phyloP scores from a whole-genome alignment of 2,113 vertebrate genomes.

The Cranoglanis bouderius region DNA sequence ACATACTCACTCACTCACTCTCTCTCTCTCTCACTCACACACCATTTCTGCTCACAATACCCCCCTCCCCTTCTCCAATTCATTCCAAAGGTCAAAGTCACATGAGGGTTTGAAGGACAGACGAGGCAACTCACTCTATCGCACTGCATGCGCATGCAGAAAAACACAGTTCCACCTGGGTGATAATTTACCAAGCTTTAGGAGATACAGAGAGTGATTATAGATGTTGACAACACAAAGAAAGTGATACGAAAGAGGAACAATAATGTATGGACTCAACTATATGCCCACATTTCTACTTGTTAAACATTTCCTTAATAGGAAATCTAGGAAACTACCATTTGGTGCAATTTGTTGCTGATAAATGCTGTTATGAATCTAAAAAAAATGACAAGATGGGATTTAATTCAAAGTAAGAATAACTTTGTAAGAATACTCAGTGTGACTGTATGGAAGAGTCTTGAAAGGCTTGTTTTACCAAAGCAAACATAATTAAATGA shows the following conservation, averaged over 20 bases:
- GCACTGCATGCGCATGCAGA: constrained; percentile 55
- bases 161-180: constrained; percentile 56
- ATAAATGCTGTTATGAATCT: neutral
- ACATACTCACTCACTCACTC: neutral
- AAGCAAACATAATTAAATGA: neutral
- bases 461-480: constrained; percentile 6
- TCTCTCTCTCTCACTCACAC: constrained; percentile 20
- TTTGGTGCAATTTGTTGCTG: neutral
- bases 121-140: constrained; percentile 60
- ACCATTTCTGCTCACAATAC: constrained; percentile 60
- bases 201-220: constrained; percentile 22
- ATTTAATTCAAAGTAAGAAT: constrained; percentile 7
- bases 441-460: neutral
- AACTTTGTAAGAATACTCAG: neutral
- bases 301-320: neutral
- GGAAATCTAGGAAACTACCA: neutral
- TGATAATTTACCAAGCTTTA: constrained; percentile 50
- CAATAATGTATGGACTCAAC: neutral
- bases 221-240: neutral
- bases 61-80: constrained; percentile 70
- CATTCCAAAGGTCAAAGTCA: constrained; percentile 82
- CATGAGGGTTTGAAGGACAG: constrained; percentile 79
- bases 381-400: neutral
- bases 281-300: neutral
- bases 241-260: neutral